These are phyloP conservation scores for Trisateles emortualis DNA, from an alignment of 2,888 invertebrate species.

Conservation along the genomic window DNA sequence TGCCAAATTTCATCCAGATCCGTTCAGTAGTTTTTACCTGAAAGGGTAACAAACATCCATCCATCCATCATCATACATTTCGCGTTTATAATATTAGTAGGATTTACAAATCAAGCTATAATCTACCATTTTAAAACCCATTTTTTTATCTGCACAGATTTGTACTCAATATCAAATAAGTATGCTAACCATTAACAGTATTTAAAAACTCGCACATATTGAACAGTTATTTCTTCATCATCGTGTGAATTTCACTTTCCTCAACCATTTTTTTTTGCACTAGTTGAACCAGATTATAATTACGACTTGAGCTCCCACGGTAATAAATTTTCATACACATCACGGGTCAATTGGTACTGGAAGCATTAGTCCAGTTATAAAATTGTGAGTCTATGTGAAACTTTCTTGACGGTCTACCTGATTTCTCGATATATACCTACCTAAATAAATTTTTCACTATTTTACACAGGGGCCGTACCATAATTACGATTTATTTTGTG, in stretches of 20 bases:
- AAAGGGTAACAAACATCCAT: too few species aligned
- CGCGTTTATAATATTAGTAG: too few species aligned
- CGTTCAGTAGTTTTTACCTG: too few species aligned
- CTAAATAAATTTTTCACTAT: too few species aligned
- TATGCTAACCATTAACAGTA: conserved; percentile 7
- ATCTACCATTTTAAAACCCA: too few species aligned
- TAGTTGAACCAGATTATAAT: conserved; percentile 30
- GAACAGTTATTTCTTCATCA: conserved; percentile 23
- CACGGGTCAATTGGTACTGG: conserved; percentile 30
- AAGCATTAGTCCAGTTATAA: conserved; percentile 28
- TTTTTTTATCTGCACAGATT: too few species aligned
- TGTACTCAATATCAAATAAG: too few species aligned
- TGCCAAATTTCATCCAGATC: too few species aligned
- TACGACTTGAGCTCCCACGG: conserved; percentile 28
- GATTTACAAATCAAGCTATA: too few species aligned
- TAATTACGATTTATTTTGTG: too few species aligned
- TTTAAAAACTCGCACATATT: conserved; percentile 18
- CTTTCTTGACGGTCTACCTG: conserved; percentile 44
- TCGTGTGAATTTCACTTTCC: conserved; percentile 41
- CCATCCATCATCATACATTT: too few species aligned
- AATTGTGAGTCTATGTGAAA: conserved; percentile 23
- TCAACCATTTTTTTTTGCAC: conserved; percentile 26
- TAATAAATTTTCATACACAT: conserved; percentile 17
- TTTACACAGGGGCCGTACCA: too few species aligned
- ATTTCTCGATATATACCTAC: conserved; percentile 21